Base-by-base conservation (phyloP, 2,113 vertebrate species). In the Leptobrachium ailaonicum region DNA sequence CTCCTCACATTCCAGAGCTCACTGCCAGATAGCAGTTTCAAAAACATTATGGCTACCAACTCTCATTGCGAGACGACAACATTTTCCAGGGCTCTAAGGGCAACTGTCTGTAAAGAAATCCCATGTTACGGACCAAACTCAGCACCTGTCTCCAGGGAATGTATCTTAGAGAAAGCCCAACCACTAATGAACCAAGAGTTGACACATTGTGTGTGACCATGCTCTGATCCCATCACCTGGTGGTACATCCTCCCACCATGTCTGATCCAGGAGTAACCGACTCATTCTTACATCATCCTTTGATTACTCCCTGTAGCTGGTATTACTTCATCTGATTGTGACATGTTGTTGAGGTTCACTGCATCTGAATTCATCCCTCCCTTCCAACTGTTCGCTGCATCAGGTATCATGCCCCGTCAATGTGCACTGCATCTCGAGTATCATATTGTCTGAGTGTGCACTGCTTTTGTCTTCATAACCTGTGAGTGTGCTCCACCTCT, bases 391-490 rank as follows among this genome's bases (percentile, higher is more conserved):
- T 71, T 56, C 53, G 58, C 78, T 67, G 58, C 58, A 54, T 62
- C 60, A 72, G 77, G 72, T 72, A 64, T 77, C 56, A 70, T 67
- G 69, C 53, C 66, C 53, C 44, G 50, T 43, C 64, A 77, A 13
- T 56, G 64, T 70, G 54, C 53, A 70, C 76, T 71, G 69, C 77
- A 78, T 71, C 43, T 62, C 20, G 20, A 43, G 54, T 53, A 66
- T 47, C 70, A 72, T n/a, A 54, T 44, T 41, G 42, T 69, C 62
- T 13, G 71, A 66, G 41, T 66, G 67, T 73, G n/a, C 40, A 67
- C 54, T 47, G 68, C 76, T 70, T 77, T n/a, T 71, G 76, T 47
- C 47, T 5, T 63, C 76, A 78, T 78, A n/a, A 62, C 32, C 53
- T 63, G n/a, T 70, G 14, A 70, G 41, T 70, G 76, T 71, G 40